A percentile compares a stretch with the other conserved stretches of the same genome.
Evolutionary conservation across 2,113 vertebrate genomes (phyloP).

Genomic region (Sinocyclocheilus grahami): DNA sequence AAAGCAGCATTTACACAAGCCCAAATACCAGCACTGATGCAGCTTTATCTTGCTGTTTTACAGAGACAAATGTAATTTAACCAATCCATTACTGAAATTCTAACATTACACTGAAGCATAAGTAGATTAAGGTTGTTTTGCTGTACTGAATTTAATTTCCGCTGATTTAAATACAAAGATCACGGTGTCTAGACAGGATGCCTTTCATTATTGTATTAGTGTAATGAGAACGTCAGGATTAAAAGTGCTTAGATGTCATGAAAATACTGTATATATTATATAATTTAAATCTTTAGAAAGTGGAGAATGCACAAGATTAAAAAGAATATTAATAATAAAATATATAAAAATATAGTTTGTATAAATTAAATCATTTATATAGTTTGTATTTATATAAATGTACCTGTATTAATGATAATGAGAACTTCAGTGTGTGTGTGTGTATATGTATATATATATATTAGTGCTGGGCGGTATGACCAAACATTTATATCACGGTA

Average conservation of each 20-base stretch:
- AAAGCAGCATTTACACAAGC: constrained; percentile 24
- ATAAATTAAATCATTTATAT: no score
- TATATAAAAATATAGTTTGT: no score
- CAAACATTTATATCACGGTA: no score
- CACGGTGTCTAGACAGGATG: not conserved
- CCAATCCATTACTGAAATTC: not conserved
- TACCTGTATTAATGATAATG: no score
- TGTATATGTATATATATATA: no score
- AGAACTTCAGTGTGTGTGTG: no score
- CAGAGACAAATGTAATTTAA: not conserved
- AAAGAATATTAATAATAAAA: no score
- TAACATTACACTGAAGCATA: not conserved
- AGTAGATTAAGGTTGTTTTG: not conserved
- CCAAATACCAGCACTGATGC: constrained; percentile 15
- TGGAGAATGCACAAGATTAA: no score
- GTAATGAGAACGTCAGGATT: not conserved
- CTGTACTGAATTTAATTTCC: not conserved
- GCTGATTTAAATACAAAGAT: not conserved
- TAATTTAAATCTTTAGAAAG: no score
- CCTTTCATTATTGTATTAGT: not conserved
- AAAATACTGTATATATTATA: no score
- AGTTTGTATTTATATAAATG: no score
- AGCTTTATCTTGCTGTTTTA: not conserved
- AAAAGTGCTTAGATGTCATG: not conserved
- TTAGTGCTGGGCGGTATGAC: no score